Base-by-base conservation (phyloP, 2,888 invertebrate genomes). In the Brenthis daphne region DNA sequence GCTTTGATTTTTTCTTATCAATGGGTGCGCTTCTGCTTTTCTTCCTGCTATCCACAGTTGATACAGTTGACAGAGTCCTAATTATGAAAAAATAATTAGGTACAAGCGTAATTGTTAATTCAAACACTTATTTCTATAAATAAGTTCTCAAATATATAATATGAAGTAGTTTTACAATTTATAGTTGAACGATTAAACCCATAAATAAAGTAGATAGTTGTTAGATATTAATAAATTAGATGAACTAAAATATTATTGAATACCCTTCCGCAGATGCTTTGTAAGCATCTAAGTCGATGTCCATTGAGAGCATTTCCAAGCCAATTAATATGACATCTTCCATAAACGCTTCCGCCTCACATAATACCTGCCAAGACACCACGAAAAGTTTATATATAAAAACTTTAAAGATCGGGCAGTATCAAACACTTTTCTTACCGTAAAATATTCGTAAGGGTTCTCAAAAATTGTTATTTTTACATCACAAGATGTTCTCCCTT, bases 331-430 rank as follows among this genome's bases (percentile, higher is more conserved):
- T 86, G 2, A 92, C 87, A 74, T 92, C 92, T 80, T 91, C 92
- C 83, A 89, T 87, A 74, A 92, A 92, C 0, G 90, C 87, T 80
- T 92, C 92, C 8, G 85, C 90, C 79, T 91, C 89, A 77, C 92
- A 92, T 29, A 85, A 67, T 24, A 92, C 78, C 92, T 92, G 67
- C 6, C 72, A 77, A 57, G 54, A 65, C 73, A 43, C 6, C 29
- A 43, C 29, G 37, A 43, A 43, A 11, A 64, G 5, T 55, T 55
- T 20, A 55, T 55, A 58, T 20, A 50, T 16, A 11, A n/a, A 8
- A 16, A 51, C 33, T 6, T 16, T 20, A 33, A 14, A 29, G 13
- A 14, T 6, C 12, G 2, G 20, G 1, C 1, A n/a, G 1, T 51
- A 29, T 2, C 14, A n/a, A 8, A 51, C 14, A 37, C n/a, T 50